phyloP scores from a whole-genome alignment of 1,140 invertebrate species.

The Macrostomum lignano region DNA sequence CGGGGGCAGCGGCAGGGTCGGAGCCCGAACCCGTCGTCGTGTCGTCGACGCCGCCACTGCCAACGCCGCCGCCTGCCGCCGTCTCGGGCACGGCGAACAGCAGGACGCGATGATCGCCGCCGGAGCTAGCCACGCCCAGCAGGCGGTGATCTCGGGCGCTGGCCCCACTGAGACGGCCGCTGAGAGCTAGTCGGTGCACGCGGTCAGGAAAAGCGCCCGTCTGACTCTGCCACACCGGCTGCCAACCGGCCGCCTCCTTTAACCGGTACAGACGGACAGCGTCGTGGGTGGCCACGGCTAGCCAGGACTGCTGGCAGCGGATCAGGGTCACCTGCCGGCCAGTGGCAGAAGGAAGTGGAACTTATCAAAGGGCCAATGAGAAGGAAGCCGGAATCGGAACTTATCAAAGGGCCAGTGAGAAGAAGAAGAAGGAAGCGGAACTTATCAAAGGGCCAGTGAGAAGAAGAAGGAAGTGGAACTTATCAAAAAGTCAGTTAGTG shows the following conservation, averaged over 20 bases:
- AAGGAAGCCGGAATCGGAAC: no score
- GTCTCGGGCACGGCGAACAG: background rate
- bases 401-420: no score
- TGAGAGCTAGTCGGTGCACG: no score
- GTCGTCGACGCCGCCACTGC: background rate
- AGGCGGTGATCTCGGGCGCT: no score
- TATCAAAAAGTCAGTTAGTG: no score
- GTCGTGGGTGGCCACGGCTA: conserved; percentile 74
- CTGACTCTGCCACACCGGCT: no score
- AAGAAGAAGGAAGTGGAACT: no score
- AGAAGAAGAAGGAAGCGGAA: conserved; percentile 80
- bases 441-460: conserved; percentile 33
- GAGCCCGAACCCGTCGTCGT: background rate
- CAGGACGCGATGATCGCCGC: conserved; percentile 68
- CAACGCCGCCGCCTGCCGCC: background rate
- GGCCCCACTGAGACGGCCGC: no score
- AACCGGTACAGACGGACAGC: conserved; percentile 77
- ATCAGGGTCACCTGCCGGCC: conserved; percentile 39
- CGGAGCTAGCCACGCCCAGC: conserved; percentile 60
- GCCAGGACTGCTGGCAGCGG: conserved; percentile 87
- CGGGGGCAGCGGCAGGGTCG: background rate
- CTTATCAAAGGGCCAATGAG: no score
- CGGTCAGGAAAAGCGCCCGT: no score
- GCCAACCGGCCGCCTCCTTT: no score
- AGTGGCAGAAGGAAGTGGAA: no score